A percentile compares a stretch with the other conserved stretches of the same genome.
Conservation (phyloP, 2,797 vertebrate genomes). For the Salmo trutta region DNA sequence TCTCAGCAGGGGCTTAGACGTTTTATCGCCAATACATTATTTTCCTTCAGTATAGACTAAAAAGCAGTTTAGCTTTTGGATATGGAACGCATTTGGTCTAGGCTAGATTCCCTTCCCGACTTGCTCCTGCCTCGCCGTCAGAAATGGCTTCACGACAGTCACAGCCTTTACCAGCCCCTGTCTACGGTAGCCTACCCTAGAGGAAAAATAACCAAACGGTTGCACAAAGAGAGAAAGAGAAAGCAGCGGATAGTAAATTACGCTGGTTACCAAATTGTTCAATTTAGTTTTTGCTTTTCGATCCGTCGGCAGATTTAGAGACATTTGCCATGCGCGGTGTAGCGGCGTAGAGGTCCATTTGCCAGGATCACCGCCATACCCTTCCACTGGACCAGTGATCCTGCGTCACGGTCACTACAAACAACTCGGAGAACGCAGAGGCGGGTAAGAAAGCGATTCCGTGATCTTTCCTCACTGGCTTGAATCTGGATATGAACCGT, state of each 20-base stretch:
- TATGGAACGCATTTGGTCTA: slow-evolving; percentile 2
- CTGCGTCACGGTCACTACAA: slow-evolving; percentile 37
- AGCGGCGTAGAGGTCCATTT: slow-evolving; percentile 45
- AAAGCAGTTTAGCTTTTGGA: slow-evolving; percentile 18
- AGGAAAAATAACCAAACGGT: slow-evolving; percentile 69
- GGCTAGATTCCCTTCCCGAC: slow-evolving; percentile 54
- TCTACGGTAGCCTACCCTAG: slow-evolving; percentile 75
- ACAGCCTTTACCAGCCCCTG: slow-evolving; percentile 74
- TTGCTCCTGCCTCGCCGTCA: slow-evolving; percentile 62
- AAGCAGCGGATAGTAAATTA: slow-evolving; percentile 38
- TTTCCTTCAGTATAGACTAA: slow-evolving; percentile 53
- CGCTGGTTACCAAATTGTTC: neutral
- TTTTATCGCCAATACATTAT: slow-evolving; percentile 61
- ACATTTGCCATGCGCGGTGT: slow-evolving; percentile 45
- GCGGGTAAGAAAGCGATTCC: slow-evolving; percentile 19
- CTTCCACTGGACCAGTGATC: slow-evolving; percentile 39
- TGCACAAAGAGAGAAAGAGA: slow-evolving; percentile 48
- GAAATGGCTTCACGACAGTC: slow-evolving; percentile 81
- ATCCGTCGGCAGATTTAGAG: slow-evolving; percentile 33
- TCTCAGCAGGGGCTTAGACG: slow-evolving; percentile 84
- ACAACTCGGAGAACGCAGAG: slow-evolving; percentile 29
- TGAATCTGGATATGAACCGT: neutral
- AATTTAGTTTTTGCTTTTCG: slow-evolving; percentile 12
- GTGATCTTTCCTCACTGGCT: neutral
- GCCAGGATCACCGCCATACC: slow-evolving; percentile 63